A percentile compares a stretch with the other conserved stretches of the same genome.
phyloP scores from a whole-genome alignment of 2,797 vertebrate genomes.

The Peromyscus attwateri region DNA sequence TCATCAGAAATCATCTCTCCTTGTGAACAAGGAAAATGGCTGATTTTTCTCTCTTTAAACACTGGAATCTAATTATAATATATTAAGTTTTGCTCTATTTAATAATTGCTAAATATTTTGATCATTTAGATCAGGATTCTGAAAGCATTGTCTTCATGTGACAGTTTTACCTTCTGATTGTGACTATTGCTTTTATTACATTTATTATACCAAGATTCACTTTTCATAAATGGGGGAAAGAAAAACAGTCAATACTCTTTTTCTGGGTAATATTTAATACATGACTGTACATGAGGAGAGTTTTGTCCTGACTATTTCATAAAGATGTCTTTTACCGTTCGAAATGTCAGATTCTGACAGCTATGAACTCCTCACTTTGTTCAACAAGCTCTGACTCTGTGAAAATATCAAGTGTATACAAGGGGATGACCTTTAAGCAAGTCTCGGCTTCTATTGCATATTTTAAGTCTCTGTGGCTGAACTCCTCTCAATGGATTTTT shows the following conservation, averaged over 20 bases:
- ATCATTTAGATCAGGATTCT: background rate
- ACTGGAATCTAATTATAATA: background rate
- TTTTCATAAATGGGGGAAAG: background rate
- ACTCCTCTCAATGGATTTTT: background rate
- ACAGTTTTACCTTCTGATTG: background rate
- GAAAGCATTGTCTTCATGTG: background rate
- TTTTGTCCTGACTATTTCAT: slow-evolving; percentile 52
- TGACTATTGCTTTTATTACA: background rate
- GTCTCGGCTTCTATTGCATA: slow-evolving; percentile 32
- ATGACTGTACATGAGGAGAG: slow-evolving; percentile 28
- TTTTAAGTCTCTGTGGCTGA: slow-evolving; percentile 61
- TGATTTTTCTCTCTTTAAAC: background rate
- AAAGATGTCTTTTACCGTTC: slow-evolving; percentile 64
- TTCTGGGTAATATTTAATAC: slow-evolving; percentile 49
- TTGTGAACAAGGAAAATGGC: background rate
- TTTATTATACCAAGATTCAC: background rate
- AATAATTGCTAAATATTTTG: slow-evolving; percentile 39
- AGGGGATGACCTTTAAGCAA: slow-evolving; percentile 74
- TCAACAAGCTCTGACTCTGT: slow-evolving; percentile 71
- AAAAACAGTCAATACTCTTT: background rate
- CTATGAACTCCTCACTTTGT: slow-evolving; percentile 66
- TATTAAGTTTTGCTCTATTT: background rate
- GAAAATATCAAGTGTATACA: slow-evolving; percentile 60
- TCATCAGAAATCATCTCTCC: background rate
- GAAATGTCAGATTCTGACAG: slow-evolving; percentile 70